Percentiles rank a stretch among this genome's conserved stretches.
Evolutionary conservation across 2,113 vertebrate genomes (phyloP).

Genomic region (Bagarius yarrelli): DNA sequence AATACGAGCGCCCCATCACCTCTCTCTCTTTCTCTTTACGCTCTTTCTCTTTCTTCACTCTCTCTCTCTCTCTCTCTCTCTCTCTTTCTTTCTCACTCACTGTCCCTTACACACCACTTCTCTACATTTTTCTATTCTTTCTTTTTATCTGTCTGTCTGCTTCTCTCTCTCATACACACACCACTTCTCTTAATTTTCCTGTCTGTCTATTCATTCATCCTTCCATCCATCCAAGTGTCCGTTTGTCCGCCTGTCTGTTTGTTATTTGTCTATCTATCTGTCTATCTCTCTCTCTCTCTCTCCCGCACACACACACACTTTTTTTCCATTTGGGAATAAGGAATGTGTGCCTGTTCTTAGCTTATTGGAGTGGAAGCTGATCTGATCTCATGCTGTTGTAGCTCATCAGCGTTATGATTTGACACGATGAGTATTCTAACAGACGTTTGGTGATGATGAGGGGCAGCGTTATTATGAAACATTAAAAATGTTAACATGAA

Average conservation of each 20-base stretch:
- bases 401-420: too few species aligned
- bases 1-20: not conserved
- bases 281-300: too few species aligned
- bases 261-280: too few species aligned
- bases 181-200: not conserved
- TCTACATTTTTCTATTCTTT: not conserved
- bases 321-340: too few species aligned
- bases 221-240: not conserved
- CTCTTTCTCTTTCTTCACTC: not conserved
- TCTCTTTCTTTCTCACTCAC: not conserved
- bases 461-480: too few species aligned
- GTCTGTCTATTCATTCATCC: not conserved
- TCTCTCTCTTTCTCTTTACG: too few species aligned
- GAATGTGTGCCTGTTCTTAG: not conserved
- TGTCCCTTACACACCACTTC: not conserved
- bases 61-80: not conserved
- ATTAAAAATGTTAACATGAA: too few species aligned
- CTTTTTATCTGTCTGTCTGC: not conserved
- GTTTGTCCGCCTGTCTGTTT: not conserved
- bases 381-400: not conserved
- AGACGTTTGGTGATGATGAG: too few species aligned
- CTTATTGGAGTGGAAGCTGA: not conserved
- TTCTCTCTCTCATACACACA: not conserved
- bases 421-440: too few species aligned
- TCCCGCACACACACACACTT: too few species aligned